Conservation (phyloP, 1,140 invertebrate genomes). For the Alviniconcha marisindica region DNA sequence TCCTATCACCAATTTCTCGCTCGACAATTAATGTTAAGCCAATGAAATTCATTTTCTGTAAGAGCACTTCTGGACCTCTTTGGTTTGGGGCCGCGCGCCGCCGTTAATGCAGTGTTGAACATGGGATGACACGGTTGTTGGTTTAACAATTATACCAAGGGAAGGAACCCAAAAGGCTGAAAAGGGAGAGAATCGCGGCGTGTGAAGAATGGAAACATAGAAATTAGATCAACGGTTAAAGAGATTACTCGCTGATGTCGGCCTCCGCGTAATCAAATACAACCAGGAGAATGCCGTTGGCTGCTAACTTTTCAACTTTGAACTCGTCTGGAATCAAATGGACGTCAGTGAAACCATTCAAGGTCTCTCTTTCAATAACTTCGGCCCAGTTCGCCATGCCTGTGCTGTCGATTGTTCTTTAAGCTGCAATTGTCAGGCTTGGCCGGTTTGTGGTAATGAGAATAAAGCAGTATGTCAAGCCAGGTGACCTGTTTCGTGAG, state of each 20-base stretch:
- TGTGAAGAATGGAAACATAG: conserved; percentile 38
- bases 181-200: conserved; percentile 25
- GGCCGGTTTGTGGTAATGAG: too few species aligned
- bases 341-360: background rate
- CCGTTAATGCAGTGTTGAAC: conserved; percentile 6
- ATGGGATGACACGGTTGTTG: conserved; percentile 36
- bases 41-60: conserved; percentile 37
- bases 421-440: too few species aligned
- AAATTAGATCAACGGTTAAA: conserved; percentile 36
- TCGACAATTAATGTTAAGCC: conserved; percentile 34
- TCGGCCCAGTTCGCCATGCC: background rate
- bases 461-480: too few species aligned
- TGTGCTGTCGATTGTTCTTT: too few species aligned
- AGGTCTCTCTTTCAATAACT: background rate
- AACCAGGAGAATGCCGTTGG: background rate
- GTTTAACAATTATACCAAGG: conserved; percentile 34
- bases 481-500: too few species aligned
- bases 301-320: background rate
- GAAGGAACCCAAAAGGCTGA: conserved; percentile 5
- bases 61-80: conserved; percentile 28
- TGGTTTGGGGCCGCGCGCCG: background rate
- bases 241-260: conserved; percentile 20
- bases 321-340: conserved; percentile 3
- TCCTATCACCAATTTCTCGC: conserved; percentile 35
- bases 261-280: conserved; percentile 1